These are phyloP conservation scores for Sebastes elongatus DNA, from an alignment of 2,797 vertebrate species.

Conservation along the genomic window DNA sequence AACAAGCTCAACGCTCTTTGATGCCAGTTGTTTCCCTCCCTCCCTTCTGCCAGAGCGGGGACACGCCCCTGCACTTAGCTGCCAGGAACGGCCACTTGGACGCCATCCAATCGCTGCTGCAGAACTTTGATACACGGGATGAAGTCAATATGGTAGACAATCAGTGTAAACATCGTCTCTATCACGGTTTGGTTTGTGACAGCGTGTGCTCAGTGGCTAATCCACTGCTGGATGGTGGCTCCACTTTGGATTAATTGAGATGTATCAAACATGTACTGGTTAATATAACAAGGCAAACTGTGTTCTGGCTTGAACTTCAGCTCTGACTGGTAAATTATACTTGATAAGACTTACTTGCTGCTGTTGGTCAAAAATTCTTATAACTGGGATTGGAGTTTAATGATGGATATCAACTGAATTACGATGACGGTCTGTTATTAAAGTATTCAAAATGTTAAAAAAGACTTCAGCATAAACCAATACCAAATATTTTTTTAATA, in stretches of 20 bases:
- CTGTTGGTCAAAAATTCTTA: not conserved
- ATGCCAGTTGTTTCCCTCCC: conserved; percentile 55
- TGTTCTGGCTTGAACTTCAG: not conserved
- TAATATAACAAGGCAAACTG: not conserved
- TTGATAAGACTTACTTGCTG: not conserved
- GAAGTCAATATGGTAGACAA: conserved; percentile 86
- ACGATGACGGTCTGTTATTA: not conserved
- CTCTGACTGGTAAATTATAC: not conserved
- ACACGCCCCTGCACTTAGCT: conserved; percentile 86
- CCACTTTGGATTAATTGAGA: conserved; percentile 37
- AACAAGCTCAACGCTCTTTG: conserved; percentile 59
- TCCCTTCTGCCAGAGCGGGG: conserved; percentile 75
- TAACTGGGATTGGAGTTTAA: not conserved
- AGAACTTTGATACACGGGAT: conserved; percentile 84
- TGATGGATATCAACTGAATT: not conserved
- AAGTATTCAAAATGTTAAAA: not conserved
- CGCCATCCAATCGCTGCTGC: conserved; percentile 82
- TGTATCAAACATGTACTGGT: conserved; percentile 25
- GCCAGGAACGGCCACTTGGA: conserved; percentile 85
- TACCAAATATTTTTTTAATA: not conserved
- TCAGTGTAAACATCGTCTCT: conserved; percentile 52
- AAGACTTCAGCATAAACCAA: not conserved
- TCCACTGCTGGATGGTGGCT: conserved; percentile 32
- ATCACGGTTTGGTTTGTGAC: conserved; percentile 39
- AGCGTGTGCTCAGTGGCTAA: conserved; percentile 45